Percentiles rank a stretch among this genome's conserved stretches.
Evolutionary conservation across 2,888 invertebrate species (phyloP).

Genomic region (Podotricha telesiphe): DNA sequence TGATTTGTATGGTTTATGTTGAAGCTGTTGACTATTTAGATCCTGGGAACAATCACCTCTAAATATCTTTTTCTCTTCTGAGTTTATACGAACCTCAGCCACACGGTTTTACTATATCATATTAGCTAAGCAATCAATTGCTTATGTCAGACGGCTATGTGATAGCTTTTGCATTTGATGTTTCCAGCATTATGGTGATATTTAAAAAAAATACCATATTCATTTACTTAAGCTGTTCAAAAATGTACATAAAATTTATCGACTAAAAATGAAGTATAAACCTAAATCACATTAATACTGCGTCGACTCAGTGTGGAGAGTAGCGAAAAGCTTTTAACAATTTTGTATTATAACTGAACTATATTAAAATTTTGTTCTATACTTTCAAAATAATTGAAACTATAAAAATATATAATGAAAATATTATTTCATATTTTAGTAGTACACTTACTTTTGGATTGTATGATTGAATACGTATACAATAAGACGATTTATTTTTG

Average conservation of each 20-base stretch:
- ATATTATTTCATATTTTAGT: too few species aligned
- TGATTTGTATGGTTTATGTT: constrained; percentile 26
- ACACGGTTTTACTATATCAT: constrained; percentile 64
- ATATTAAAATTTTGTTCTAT: constrained; percentile 8
- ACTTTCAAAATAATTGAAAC: not conserved
- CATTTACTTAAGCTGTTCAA: not conserved
- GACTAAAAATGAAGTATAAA: constrained; percentile 17
- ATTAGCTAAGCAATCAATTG: constrained; percentile 65
- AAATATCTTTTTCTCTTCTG: constrained; percentile 33
- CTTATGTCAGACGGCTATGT: constrained; percentile 56
- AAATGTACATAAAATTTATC: constrained; percentile 15
- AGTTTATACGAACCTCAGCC: constrained; percentile 67
- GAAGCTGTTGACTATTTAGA: not conserved
- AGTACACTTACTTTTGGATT: too few species aligned
- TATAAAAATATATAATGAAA: too few species aligned
- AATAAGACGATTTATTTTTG: too few species aligned
- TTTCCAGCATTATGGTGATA: not conserved
- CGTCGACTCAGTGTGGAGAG: constrained; percentile 13
- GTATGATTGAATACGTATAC: too few species aligned
- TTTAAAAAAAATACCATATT: not conserved
- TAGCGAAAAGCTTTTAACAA: constrained; percentile 15
- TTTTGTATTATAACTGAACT: not conserved
- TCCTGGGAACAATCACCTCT: not conserved
- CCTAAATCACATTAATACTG: constrained; percentile 9
- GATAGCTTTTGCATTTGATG: too few species aligned